These are phyloP conservation scores for Dermochelys coriacea DNA, from an alignment of 2,797 vertebrate genomes.

Conservation along the genomic window DNA sequence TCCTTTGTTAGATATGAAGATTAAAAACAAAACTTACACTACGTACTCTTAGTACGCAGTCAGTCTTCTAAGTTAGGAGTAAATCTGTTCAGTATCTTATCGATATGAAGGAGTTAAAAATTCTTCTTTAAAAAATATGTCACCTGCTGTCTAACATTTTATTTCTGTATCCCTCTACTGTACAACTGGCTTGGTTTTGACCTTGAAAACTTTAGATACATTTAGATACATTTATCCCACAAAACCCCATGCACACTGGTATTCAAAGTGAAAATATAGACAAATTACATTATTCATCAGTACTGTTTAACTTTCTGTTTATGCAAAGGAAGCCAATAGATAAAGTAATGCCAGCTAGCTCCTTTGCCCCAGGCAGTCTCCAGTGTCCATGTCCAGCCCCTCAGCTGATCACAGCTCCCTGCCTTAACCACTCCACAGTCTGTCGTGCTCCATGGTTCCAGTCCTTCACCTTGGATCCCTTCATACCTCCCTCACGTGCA, in stretches of 20 bases:
- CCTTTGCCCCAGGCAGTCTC: neutral
- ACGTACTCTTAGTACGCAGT: neutral
- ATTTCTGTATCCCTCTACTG: neutral
- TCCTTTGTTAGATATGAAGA: neutral
- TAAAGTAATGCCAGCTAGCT: neutral
- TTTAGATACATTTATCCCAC: neutral
- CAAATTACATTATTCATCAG: neutral
- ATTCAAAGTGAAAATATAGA: neutral
- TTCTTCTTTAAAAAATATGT: neutral
- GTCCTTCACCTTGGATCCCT: neutral
- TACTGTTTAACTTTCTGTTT: neutral
- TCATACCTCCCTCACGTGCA: neutral
- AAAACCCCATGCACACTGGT: neutral
- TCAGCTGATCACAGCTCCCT: neutral
- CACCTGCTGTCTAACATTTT: neutral
- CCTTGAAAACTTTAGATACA: neutral
- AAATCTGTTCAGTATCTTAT: neutral
- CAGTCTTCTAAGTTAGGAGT: neutral
- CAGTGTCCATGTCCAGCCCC: neutral
- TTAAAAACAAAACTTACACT: neutral
- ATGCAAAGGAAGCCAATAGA: neutral
- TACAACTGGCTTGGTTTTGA: neutral
- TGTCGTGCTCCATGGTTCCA: neutral
- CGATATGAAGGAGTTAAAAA: neutral
- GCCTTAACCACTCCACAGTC: neutral